A percentile compares a stretch with the other conserved stretches of the same genome.
phyloP scores from a whole-genome alignment of 2,888 invertebrate genomes.

The Ommatoiulus sabulosus region DNA sequence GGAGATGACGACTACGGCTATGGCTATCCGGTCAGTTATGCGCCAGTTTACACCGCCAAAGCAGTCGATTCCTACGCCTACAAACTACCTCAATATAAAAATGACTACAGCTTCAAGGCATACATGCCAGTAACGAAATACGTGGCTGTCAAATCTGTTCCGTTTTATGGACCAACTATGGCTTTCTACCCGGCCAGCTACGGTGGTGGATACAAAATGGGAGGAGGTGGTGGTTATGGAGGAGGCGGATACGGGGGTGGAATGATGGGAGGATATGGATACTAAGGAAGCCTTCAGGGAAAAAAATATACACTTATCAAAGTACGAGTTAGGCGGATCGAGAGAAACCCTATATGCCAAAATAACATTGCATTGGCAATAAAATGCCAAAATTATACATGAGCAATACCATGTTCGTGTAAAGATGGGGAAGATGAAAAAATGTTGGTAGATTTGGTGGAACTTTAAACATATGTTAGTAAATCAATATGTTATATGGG shows the following conservation, averaged over 20 bases:
- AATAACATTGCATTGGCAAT: constrained; percentile 2
- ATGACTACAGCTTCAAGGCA: constrained; percentile 50
- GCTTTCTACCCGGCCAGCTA: constrained; percentile 52
- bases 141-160: constrained; percentile 49
- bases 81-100: constrained; percentile 50
- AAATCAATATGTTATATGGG: no score
- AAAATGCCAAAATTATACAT: not conserved
- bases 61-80: constrained; percentile 55
- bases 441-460: not conserved
- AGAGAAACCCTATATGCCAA: not conserved
- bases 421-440: not conserved
- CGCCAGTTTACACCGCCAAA: constrained; percentile 48
- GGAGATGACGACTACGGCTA: not conserved
- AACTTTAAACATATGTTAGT: no score
- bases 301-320: not conserved
- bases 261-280: constrained; percentile 15
- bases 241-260: constrained; percentile 42
- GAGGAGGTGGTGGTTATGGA: constrained; percentile 53
- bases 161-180: constrained; percentile 49
- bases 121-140: constrained; percentile 56
- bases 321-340: not conserved
- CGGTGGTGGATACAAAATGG: not conserved
- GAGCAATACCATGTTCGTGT: no score
- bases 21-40: constrained; percentile 54
- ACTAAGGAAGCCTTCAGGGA: not conserved